These are phyloP conservation scores for Pollenia angustigena DNA, from an alignment of 2,888 invertebrate species.

Conservation along the genomic window DNA sequence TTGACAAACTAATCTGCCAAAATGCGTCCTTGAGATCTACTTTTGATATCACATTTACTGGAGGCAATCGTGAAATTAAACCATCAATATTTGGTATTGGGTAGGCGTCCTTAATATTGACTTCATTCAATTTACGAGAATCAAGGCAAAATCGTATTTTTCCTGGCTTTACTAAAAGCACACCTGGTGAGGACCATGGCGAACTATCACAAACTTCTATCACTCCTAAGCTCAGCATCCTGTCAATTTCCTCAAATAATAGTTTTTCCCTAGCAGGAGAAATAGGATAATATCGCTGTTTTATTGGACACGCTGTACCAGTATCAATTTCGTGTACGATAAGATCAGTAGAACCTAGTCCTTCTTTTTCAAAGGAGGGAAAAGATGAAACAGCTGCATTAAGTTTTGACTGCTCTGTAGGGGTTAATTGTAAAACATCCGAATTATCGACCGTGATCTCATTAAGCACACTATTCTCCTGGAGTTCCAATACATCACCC, in stretches of 20 bases:
- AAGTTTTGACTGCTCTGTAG: neutral
- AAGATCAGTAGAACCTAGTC: conserved; percentile 35
- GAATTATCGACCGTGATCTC: neutral
- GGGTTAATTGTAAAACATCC: too few relatives aligned
- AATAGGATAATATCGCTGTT: conserved; percentile 53
- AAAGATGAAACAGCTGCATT: neutral
- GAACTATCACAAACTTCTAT: conserved; percentile 17
- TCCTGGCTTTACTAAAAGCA: neutral
- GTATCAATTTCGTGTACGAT: conserved; percentile 40
- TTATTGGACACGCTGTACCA: conserved; percentile 39
- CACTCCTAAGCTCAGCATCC: conserved; percentile 26
- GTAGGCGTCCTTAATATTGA: neutral
- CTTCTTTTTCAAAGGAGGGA: conserved; percentile 44
- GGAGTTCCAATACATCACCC: neutral
- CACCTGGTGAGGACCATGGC: conserved; percentile 6
- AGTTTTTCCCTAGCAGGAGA: conserved; percentile 33
- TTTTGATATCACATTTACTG: too few relatives aligned
- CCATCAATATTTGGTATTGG: neutral
- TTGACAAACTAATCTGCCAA: neutral
- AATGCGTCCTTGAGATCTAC: neutral
- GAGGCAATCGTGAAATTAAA: too few relatives aligned
- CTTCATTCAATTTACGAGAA: conserved; percentile 2
- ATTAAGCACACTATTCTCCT: neutral
- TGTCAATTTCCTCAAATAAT: conserved; percentile 50
- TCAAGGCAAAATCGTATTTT: conserved; percentile 13